phyloP scores from a whole-genome alignment of 2,113 vertebrate genomes.

The Rhombomys opimus region DNA sequence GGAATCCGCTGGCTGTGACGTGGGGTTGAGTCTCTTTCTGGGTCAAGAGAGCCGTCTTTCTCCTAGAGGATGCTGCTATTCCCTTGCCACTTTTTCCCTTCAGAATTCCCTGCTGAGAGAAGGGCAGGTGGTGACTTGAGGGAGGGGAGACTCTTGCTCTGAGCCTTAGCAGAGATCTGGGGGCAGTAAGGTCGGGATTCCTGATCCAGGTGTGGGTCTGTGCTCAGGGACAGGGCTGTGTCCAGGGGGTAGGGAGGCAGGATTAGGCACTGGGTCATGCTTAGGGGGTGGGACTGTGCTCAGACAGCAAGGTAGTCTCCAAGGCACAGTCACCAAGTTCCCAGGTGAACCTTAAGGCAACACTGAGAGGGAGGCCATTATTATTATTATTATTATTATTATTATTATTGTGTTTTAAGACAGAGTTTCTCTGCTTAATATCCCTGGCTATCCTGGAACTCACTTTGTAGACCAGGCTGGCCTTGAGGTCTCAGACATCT shows the following conservation, averaged over 20 bases:
- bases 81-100: constrained; percentile 76
- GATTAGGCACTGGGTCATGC: not conserved
- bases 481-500: not conserved
- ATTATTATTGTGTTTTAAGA: not conserved
- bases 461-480: not conserved
- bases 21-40: constrained; percentile 60
- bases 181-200: constrained; percentile 38
- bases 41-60: constrained; percentile 10
- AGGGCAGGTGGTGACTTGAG: constrained; percentile 54
- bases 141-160: constrained; percentile 61
- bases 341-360: constrained; percentile 19
- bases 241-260: not conserved
- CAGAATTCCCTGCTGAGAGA: constrained; percentile 65
- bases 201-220: not conserved
- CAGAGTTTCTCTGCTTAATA: not conserved
- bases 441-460: not conserved
- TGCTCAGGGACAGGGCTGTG: not conserved
- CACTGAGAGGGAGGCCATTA: not conserved
- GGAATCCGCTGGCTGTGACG: constrained; percentile 53
- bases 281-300: not conserved
- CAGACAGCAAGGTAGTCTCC: too few species aligned
- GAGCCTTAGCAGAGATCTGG: constrained; percentile 40
- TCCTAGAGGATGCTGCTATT: constrained; percentile 66
- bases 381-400: not conserved
- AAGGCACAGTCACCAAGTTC: not conserved